Evolutionary conservation across 2,113 vertebrate genomes (phyloP).

Genomic region (Clarias magur): DNA sequence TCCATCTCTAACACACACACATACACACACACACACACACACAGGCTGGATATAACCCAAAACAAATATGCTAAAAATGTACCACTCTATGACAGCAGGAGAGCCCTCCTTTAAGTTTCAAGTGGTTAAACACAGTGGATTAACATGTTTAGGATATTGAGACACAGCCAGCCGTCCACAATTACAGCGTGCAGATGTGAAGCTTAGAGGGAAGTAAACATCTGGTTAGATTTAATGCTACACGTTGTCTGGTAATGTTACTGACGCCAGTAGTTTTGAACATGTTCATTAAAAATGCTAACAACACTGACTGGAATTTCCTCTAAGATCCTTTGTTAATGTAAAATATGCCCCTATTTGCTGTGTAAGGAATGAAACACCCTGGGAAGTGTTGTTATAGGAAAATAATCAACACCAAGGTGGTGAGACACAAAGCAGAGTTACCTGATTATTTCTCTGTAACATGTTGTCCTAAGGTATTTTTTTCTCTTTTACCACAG

Average conservation of each 20-base stretch:
- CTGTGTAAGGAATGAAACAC: neutral
- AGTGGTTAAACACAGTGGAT: constrained; percentile 67
- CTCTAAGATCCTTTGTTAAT: neutral
- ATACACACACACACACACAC: neutral
- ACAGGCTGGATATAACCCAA: constrained; percentile 66
- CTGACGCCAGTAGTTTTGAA: neutral
- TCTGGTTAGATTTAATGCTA: neutral
- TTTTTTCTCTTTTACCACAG: neutral
- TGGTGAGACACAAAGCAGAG: neutral
- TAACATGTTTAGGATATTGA: constrained; percentile 54
- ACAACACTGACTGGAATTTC: neutral
- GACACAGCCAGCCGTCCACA: constrained; percentile 44
- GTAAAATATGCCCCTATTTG: neutral
- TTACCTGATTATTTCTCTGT: neutral
- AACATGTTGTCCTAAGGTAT: neutral
- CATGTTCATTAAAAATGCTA: neutral
- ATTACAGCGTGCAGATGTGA: neutral
- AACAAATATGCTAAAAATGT: constrained; percentile 78
- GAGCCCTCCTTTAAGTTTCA: constrained; percentile 62
- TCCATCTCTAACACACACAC: constrained; percentile 64
- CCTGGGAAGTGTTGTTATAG: too few species aligned
- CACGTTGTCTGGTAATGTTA: constrained; percentile 3
- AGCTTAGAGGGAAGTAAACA: constrained; percentile 9
- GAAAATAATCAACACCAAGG: neutral
- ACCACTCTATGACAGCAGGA: constrained; percentile 67